Evolutionary conservation across 2,113 vertebrate genomes (phyloP), one percentile per base, ranked within the genome.

Genomic region (Tonatia bakeri): DNA sequence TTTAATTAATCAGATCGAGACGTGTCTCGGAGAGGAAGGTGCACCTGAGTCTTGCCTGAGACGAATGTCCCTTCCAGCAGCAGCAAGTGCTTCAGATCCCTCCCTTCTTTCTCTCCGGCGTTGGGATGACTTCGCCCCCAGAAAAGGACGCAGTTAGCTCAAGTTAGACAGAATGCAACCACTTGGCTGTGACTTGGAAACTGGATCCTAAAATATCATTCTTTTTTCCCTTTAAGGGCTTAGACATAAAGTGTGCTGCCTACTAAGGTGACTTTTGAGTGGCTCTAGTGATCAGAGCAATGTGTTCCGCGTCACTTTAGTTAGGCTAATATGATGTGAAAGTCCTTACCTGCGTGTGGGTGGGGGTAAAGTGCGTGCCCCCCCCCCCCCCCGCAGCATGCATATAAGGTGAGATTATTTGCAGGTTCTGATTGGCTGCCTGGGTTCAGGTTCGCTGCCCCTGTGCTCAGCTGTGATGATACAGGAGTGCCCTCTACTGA

Each of bases 401-500:
- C 15, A 9, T 1, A 3, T 0, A 7, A 0, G 36, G 26, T 13
- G 13, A 28, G 38, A 33, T 19, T 15, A 20, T 17, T 11, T 28
- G 59, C 33, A 1, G 0, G 72, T 64, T 33, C 54, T 11, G 59
- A 33, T 43, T 43, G 77, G 61, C 76, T 84, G 11, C 77, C 67
- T 14, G 77, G 20, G 36, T 36, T 50, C 28, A 0, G 33, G 45
- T 0, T 40, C 73, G 3, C 31, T 0, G 22, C 26, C 7, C 1
- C 4, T 11, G 1, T 0, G 77, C 50, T 14, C 11, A 7, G 13
- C 82, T 82, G 92, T 22, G 45, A 2, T 61, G 31, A 38, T 91
- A 12, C 97, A 43, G 75, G 90, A 91, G 96, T 31, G 94, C 97
- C 97, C 97, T 97, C 97, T 98, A 17, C 94, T n/a, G 97, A 54